Evolutionary conservation across 2,797 vertebrate species (phyloP), one percentile per base, ranked within the genome.

Genomic region (Carapus acus): DNA sequence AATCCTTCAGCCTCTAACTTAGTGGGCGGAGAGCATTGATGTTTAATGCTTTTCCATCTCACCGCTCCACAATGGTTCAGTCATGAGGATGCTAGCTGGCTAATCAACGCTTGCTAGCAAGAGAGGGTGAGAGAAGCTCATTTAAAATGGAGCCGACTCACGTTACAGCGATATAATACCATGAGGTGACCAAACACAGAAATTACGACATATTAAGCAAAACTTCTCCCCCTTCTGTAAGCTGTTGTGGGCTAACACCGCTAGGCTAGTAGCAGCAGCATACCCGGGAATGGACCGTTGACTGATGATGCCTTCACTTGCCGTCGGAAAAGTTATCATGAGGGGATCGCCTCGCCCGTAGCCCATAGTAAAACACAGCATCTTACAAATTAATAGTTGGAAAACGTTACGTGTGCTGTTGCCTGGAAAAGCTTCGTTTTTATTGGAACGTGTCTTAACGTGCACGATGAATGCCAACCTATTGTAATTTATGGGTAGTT

Each of bases 81-180:
- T 45, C 33, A 17, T 44, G 67, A 73, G 77, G 17, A 43, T 33
- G 71, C 67, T 54, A 46, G 40, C 52, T 37, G 53, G 73, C 73
- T 67, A 58, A 55, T 20, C 43, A 29, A 17, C 15, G 18, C 13
- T 5, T 49, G 58, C 47, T 73, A 61, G 48, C 65, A 60, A 42
- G 4, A 3, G 22, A 31, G 39, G 33, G 9, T 51, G 18, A n/a
- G 44, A 31, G 43, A n/a, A 12, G 6, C 9, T 33, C 6, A 33
- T 12, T 52, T 34, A 24, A 37, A 31, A 43, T 52, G 57, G 52
- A 33, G n/a, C n/a, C 11, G 14, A 36, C 12, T 42, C 31, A 1
- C 1, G 57, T 54, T 33, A 8, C 0, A 7, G 1, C 31, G 5
- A 40, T 44, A 6, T 8, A 4, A 12, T 9, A 13, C 8, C 34